Evolutionary conservation across 1,140 invertebrate genomes (phyloP), one percentile per base, ranked within the genome.

Genomic region (Heliothis subflexa): DNA sequence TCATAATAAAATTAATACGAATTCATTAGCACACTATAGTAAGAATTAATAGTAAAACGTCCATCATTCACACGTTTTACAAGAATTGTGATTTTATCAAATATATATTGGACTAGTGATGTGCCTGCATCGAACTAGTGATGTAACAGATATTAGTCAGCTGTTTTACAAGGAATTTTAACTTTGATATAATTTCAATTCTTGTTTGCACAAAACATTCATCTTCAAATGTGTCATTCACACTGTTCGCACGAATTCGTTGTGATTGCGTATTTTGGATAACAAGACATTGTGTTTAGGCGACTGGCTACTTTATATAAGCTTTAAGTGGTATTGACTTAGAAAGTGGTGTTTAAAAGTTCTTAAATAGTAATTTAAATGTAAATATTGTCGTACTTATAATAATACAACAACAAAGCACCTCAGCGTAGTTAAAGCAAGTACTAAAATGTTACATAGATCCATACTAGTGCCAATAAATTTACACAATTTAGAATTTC

Each of bases 11-110:
- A 92, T 92, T 94, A 93, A 93, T 94, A 92, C 87, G 85, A 92
- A 87, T 92, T 91, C 87, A 94, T 93, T 94, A 94, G 91, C 93
- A 94, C 93, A 90, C 91, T 94, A 93, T 80, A 88, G 83, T 92
- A 93, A 91, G 80, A 89, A 93, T 91, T 93, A 93, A 92, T 90
- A 89, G 84, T 89, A 86, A 89, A 90, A 86, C 86, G 78, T 89
- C 85, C 83, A 66, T 86, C 90, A 85, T 74, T 82, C 90, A 89
- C 66, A 64, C 86, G 81, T 21, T 76, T 64, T 50, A 88, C 87
- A 89, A 89, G 83, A 89, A 77, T 88, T 92, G 86, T 89, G 84
- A 91, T 86, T 89, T 89, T 87, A 86, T 66, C 74, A 77, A 18
- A 70, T 52, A 66, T 54, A 62, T 74, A 14, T 21, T 57, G n/a